Percentiles rank a stretch among this genome's conserved stretches.
phyloP scores from a whole-genome alignment of 2,888 invertebrate genomes.

The Synanthedon formicaeformis region DNA sequence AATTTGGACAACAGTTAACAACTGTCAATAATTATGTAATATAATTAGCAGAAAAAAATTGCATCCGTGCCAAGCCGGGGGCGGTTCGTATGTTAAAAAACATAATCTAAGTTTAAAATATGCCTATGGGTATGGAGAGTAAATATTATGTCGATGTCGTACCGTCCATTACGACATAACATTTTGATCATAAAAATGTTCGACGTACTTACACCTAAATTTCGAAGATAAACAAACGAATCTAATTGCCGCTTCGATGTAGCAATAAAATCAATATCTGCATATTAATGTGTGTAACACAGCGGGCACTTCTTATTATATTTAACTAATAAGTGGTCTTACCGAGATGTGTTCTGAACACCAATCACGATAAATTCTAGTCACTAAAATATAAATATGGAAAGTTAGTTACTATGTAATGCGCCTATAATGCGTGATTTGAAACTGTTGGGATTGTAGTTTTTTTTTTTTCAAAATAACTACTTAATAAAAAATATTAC shows the following conservation, averaged over 20 bases:
- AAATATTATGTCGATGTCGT: constrained; percentile 29
- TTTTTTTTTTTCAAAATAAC: too few relatives aligned
- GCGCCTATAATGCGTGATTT: too few relatives aligned
- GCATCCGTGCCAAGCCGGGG: too few relatives aligned
- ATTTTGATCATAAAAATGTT: constrained; percentile 29
- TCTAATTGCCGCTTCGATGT: constrained; percentile 31
- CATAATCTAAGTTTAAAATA: too few relatives aligned
- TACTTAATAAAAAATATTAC: too few relatives aligned
- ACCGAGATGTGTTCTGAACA: not conserved
- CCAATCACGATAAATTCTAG: too few relatives aligned
- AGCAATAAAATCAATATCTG: constrained; percentile 33
- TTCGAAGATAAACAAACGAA: constrained; percentile 34
- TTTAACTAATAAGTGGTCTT: not conserved
- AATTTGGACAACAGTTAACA: too few relatives aligned
- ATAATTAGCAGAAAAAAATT: too few relatives aligned
- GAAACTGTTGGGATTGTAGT: too few relatives aligned
- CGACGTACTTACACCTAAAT: constrained; percentile 22
- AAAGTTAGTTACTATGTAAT: too few relatives aligned
- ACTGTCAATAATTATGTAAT: too few relatives aligned
- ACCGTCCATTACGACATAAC: not conserved
- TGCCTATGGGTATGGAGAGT: constrained; percentile 11
- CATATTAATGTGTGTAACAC: constrained; percentile 28
- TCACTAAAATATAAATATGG: too few relatives aligned
- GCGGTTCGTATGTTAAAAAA: constrained; percentile 1
- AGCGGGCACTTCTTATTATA: not conserved